Conservation (phyloP, 2,113 vertebrate genomes). For the Sander lucioperca region DNA sequence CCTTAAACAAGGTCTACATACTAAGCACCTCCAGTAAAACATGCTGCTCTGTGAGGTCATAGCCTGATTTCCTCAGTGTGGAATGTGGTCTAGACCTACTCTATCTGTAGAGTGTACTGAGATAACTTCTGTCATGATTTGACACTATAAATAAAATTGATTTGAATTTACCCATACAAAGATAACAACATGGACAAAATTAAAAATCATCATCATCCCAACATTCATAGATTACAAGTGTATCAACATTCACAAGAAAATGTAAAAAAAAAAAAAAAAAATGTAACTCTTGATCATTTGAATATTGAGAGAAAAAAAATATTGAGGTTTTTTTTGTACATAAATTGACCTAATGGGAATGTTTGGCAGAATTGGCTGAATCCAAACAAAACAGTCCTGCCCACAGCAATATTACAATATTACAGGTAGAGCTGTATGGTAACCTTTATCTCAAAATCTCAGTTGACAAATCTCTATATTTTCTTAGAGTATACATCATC, state of each 20-base stretch:
- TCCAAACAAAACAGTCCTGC: background rate
- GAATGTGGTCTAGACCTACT: too few species aligned
- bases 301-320: background rate
- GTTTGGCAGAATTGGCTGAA: too few species aligned
- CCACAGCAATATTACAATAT: background rate
- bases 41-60: background rate
- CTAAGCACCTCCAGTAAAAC: background rate
- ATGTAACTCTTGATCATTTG: background rate
- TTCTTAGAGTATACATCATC: background rate
- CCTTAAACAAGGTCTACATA: conserved; percentile 3
- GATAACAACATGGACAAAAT: background rate
- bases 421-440: background rate
- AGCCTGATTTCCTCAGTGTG: background rate
- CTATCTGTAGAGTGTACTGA: too few species aligned
- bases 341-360: background rate
- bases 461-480: background rate
- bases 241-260: background rate
- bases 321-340: background rate
- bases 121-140: too few species aligned
- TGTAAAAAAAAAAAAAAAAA: too few species aligned
- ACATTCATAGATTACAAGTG: background rate
- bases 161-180: background rate
- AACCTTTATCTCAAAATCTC: background rate
- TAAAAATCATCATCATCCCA: background rate
- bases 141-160: too few species aligned